Conservation (phyloP, 2,113 vertebrate species). For the Castor canadensis region DNA sequence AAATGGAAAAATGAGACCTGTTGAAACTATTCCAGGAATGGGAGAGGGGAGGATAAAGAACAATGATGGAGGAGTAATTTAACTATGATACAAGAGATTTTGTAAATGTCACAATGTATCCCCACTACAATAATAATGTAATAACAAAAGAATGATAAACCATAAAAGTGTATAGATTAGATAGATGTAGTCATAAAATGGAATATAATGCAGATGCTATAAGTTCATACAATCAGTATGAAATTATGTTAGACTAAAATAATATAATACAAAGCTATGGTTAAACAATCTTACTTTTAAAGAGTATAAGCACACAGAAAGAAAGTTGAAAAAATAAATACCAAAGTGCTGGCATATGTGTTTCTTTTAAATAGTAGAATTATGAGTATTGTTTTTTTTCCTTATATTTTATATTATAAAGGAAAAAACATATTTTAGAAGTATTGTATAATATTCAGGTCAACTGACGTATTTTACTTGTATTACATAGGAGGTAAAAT, state of each 20-base stretch:
- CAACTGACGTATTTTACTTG: neutral
- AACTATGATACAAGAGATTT: no score
- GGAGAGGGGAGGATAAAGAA: no score
- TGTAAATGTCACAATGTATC: no score
- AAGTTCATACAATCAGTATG: neutral
- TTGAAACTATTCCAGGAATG: no score
- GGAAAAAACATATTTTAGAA: neutral
- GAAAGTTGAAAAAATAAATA: constrained; percentile 39
- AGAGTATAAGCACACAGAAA: neutral
- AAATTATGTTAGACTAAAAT: neutral
- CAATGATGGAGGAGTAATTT: no score
- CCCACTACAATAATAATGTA: no score
- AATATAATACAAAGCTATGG: neutral
- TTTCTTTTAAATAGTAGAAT: constrained; percentile 10
- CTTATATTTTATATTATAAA: neutral
- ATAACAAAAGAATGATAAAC: no score
- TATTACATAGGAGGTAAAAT: constrained; percentile 9
- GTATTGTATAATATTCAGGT: neutral
- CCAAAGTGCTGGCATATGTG: neutral
- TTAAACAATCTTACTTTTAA: neutral
- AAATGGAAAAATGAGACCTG: no score
- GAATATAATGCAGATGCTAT: neutral
- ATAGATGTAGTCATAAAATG: neutral
- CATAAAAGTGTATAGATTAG: neutral
- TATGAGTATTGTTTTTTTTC: neutral